Evolutionary conservation across 2,113 vertebrate genomes (phyloP).

Genomic region (Paradoxurus hermaphroditus): DNA sequence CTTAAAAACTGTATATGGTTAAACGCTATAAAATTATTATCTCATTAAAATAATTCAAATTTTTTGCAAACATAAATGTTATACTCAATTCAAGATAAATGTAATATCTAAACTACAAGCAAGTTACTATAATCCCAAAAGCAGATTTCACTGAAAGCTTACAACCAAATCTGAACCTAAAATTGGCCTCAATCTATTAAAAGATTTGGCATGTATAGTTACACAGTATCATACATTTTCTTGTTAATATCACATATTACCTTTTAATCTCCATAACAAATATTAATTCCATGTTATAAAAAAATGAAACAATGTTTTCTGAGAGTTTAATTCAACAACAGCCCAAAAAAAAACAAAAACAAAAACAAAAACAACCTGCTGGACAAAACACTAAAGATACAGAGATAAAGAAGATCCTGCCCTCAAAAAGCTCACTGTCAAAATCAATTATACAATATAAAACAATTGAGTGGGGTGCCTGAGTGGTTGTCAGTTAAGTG

Average conservation of each 20-base stretch:
- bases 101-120: slow-evolving; percentile 13
- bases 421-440: not conserved
- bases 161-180: slow-evolving; percentile 13
- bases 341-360: too few species aligned
- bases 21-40: not conserved
- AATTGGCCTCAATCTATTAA: not conserved
- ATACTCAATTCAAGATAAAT: not conserved
- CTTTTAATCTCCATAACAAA: not conserved
- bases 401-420: not conserved
- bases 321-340: not conserved
- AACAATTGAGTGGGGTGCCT: not conserved
- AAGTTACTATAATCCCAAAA: not conserved
- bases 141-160: slow-evolving; percentile 33
- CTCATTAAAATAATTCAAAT: not conserved
- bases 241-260: not conserved
- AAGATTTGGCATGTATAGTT: not conserved
- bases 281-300: not conserved
- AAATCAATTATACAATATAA: not conserved
- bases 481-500: too few species aligned
- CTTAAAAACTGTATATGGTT: not conserved
- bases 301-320: not conserved
- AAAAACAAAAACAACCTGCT: not conserved
- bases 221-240: not conserved
- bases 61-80: slow-evolving; percentile 13
- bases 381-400: not conserved